Evolutionary conservation across 2,113 vertebrate species (phyloP).

Genomic region (Cyprinodon brontotheroides): DNA sequence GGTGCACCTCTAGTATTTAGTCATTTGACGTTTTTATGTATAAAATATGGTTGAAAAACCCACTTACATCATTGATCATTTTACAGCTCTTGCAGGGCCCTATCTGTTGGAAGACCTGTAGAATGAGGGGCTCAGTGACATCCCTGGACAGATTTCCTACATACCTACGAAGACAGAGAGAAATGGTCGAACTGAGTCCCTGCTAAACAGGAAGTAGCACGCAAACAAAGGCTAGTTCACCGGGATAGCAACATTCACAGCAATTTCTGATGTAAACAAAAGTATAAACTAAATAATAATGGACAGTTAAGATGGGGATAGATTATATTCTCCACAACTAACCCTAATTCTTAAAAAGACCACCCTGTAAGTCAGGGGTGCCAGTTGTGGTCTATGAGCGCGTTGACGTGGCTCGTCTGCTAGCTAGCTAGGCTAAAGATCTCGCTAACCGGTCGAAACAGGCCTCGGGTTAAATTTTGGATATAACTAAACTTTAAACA

Average conservation of each 20-base stretch:
- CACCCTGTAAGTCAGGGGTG: background rate
- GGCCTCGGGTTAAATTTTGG: constrained; percentile 51
- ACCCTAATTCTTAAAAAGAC: background rate
- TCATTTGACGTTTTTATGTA: background rate
- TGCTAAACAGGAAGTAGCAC: constrained; percentile 73
- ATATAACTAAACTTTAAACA: background rate
- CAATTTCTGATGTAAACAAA: background rate
- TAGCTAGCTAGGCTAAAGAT: constrained; percentile 44
- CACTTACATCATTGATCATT: constrained; percentile 98
- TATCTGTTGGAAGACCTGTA: constrained; percentile 98
- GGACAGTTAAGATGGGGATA: background rate
- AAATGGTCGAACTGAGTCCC: constrained; percentile 29
- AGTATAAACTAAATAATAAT: background rate
- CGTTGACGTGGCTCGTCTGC: constrained; percentile 76
- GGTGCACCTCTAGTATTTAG: background rate
- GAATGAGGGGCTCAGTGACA: constrained; percentile 95
- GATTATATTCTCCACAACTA: background rate
- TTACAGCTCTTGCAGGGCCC: constrained; percentile 99
- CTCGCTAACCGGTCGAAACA: constrained; percentile 50
- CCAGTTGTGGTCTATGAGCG: constrained; percentile 20
- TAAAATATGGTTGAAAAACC: background rate
- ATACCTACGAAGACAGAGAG: constrained; percentile 81
- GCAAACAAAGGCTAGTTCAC: constrained; percentile 75
- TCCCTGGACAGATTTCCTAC: constrained; percentile 98
- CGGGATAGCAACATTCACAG: constrained; percentile 51